Percentiles rank a stretch among this genome's conserved stretches.
These are phyloP conservation scores for Ceryle rudis DNA, from an alignment of 2,797 vertebrate species.

Conservation along the genomic window DNA sequence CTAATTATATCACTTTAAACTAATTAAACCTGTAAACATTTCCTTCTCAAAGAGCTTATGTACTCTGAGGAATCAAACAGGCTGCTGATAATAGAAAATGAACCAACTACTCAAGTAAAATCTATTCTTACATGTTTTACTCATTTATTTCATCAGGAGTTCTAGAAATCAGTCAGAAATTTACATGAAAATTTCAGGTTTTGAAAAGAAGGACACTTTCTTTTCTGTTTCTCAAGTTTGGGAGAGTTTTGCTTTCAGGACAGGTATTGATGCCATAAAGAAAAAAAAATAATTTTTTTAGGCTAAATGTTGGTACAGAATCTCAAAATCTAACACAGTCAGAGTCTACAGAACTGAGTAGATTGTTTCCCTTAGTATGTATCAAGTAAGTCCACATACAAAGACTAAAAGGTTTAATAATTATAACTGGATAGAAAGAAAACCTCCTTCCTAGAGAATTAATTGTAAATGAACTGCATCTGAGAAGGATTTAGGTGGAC, in stretches of 20 bases:
- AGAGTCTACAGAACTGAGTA: background rate
- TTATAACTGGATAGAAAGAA: background rate
- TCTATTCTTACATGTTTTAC: background rate
- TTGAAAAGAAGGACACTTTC: background rate
- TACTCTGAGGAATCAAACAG: slow-evolving; percentile 18
- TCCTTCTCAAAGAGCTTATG: background rate
- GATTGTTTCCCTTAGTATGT: background rate
- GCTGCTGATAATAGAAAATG: background rate
- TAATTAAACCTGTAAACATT: slow-evolving; percentile 52
- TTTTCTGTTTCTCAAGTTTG: background rate
- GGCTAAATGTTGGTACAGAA: background rate
- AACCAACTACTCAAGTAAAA: background rate
- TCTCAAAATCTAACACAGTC: background rate
- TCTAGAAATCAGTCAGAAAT: background rate
- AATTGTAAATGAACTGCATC: background rate
- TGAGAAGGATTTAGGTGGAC: background rate
- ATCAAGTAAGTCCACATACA: background rate
- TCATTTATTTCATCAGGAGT: background rate
- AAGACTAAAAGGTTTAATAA: background rate
- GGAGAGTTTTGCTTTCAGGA: background rate
- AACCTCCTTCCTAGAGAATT: background rate
- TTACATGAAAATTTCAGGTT: background rate
- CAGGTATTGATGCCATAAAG: background rate
- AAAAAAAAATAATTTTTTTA: background rate
- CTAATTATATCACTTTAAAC: slow-evolving; percentile 46